Evolutionary conservation across 2,888 invertebrate genomes (phyloP).

Genomic region (Drosophila melanosoma): DNA sequence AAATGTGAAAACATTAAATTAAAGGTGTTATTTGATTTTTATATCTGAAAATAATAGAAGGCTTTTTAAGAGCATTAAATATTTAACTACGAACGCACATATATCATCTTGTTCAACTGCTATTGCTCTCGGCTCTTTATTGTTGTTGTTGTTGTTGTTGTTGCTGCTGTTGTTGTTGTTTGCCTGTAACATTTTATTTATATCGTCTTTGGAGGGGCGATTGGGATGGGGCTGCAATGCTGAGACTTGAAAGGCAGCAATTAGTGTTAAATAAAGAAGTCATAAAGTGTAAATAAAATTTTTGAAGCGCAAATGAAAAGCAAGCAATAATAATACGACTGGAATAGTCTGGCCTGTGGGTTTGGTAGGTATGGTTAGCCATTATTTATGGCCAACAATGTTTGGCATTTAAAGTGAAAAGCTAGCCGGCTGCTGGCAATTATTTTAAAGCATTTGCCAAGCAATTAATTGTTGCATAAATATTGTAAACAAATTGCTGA

Average conservation of each 20-base stretch:
- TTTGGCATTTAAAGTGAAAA: conserved; percentile 62
- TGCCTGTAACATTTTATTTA: conserved; percentile 27
- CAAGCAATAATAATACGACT: conserved; percentile 54
- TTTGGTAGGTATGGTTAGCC: conserved; percentile 3
- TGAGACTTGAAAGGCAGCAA: conserved; percentile 59
- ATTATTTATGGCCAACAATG: conserved; percentile 69
- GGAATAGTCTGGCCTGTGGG: background rate
- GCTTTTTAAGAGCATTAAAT: conserved; percentile 27
- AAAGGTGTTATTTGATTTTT: background rate
- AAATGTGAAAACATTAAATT: background rate
- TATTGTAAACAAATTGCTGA: conserved; percentile 51
- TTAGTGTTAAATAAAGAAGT: conserved; percentile 76
- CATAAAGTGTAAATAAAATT: conserved; percentile 77
- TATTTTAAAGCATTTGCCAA: conserved; percentile 59
- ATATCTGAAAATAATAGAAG: background rate
- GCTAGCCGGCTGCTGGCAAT: conserved; percentile 55
- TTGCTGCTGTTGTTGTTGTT: conserved; percentile 8
- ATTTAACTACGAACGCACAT: conserved; percentile 6
- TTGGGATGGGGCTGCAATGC: conserved; percentile 9
- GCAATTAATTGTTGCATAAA: conserved; percentile 65
- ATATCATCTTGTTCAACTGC: conserved; percentile 20
- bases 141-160: background rate
- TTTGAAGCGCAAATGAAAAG: conserved; percentile 62
- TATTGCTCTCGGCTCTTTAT: conserved; percentile 1
- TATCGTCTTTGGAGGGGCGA: conserved; percentile 26